Evolutionary conservation across 2,797 vertebrate species (phyloP).

Genomic region (Cryptoblepharus egeriae): DNA sequence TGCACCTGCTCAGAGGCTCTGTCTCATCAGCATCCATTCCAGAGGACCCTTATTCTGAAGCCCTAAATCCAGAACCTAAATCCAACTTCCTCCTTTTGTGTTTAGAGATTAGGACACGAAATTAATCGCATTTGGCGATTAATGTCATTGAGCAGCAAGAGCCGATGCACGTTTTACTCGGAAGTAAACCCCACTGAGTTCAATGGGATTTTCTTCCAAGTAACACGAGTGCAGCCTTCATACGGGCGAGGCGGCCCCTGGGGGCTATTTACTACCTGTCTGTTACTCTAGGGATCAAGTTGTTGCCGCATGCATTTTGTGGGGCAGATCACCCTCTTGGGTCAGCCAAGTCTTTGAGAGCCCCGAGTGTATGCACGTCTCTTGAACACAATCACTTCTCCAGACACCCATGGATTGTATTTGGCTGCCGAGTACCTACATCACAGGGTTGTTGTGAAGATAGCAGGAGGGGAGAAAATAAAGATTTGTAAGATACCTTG

Average conservation of each 20-base stretch:
- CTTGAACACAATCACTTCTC: neutral
- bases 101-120: neutral
- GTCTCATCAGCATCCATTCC: neutral
- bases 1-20: no score
- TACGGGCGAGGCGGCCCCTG: no score
- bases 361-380: neutral
- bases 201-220: no score
- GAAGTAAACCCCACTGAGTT: neutral
- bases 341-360: neutral
- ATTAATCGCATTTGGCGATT: neutral
- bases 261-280: no score
- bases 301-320: neutral
- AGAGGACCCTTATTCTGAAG: neutral
- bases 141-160: no score
- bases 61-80: neutral
- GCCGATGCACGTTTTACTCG: neutral
- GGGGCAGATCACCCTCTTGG: neutral
- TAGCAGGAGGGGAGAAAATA: no score
- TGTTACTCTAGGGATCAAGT: neutral
- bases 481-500: no score
- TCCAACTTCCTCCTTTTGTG: neutral
- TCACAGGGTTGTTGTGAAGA: no score
- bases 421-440: neutral
- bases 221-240: neutral
- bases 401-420: neutral